Evolutionary conservation across 2,113 vertebrate genomes (phyloP).

Genomic region (Accipiter virgatus): DNA sequence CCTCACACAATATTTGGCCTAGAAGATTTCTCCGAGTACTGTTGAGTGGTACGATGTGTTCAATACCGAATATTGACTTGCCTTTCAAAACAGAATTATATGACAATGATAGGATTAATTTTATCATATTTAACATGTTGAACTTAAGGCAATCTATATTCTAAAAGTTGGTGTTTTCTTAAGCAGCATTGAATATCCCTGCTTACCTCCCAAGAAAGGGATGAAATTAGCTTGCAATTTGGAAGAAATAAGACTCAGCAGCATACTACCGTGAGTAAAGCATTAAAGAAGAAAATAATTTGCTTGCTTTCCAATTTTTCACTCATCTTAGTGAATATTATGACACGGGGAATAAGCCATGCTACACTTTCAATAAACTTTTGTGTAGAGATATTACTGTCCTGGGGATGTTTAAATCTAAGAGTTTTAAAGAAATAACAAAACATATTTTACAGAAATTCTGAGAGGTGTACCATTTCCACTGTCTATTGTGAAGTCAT

Average conservation of each 20-base stretch:
- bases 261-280: neutral
- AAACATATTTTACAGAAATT: neutral
- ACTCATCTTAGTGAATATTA: neutral
- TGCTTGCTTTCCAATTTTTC: neutral
- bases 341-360: neutral
- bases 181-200: neutral
- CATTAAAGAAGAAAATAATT: neutral
- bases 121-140: neutral
- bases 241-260: neutral
- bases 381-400: neutral
- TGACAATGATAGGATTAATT: neutral
- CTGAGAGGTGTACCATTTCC: neutral
- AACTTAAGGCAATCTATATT: neutral
- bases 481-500: neutral
- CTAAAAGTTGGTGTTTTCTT: neutral
- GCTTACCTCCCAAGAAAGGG: neutral
- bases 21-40: neutral
- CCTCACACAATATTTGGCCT: neutral
- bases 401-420: neutral
- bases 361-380: neutral
- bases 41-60: neutral
- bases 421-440: neutral
- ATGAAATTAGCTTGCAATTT: neutral
- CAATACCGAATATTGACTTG: neutral
- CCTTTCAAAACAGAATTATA: neutral